phyloP scores from a whole-genome alignment of 2,888 invertebrate species.

The Volucella inanis region DNA sequence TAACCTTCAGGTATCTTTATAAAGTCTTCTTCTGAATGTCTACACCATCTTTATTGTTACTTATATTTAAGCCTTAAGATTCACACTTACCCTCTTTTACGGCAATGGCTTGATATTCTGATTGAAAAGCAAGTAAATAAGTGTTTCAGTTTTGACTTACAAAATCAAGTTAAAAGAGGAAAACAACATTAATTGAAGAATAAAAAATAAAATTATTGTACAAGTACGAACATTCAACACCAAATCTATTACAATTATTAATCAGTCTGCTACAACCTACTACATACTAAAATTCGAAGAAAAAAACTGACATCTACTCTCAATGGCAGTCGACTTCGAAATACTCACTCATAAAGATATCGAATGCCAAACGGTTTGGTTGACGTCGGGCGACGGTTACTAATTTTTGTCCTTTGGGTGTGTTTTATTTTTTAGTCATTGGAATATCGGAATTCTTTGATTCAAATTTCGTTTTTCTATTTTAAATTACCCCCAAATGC shows the following conservation, averaged over 20 bases:
- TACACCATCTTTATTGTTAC: too few relatives aligned
- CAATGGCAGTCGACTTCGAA: constrained; percentile 53
- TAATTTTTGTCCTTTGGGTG: constrained; percentile 50
- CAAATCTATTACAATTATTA: constrained; percentile 2
- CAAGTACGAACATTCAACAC: too few relatives aligned
- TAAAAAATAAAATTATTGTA: too few relatives aligned
- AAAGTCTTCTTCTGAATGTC: too few relatives aligned
- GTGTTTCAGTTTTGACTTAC: too few relatives aligned
- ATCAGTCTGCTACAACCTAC: background rate
- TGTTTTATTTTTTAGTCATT: constrained; percentile 53
- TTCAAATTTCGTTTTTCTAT: constrained; percentile 8
- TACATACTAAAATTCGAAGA: background rate
- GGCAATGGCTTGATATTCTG: too few relatives aligned
- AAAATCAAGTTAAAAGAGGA: background rate
- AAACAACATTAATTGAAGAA: background rate
- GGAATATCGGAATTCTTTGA: constrained; percentile 35
- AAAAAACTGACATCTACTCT: constrained; percentile 36
- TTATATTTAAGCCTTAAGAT: too few relatives aligned
- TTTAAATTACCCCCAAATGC: constrained; percentile 35
- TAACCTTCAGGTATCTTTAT: too few relatives aligned
- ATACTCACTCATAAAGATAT: constrained; percentile 53
- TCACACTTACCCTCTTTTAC: too few relatives aligned
- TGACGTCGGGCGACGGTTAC: constrained; percentile 58
- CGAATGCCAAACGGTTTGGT: constrained; percentile 63
- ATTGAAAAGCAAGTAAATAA: too few relatives aligned